Evolutionary conservation across 2,113 vertebrate species (phyloP).

Genomic region (Pterocles gutturalis): DNA sequence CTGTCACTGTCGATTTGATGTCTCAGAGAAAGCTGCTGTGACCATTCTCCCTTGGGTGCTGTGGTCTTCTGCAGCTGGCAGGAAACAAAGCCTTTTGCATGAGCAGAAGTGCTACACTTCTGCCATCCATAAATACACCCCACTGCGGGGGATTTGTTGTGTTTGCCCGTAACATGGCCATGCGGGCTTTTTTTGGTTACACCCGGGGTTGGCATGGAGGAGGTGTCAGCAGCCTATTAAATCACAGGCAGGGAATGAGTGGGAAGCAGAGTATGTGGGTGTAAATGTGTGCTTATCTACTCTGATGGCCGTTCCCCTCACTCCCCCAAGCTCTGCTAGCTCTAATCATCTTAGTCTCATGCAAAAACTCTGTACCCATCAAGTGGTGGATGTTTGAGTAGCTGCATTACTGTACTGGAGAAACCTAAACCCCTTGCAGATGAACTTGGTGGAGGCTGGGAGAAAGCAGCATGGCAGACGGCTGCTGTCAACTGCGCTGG

Average conservation of each 20-base stretch:
- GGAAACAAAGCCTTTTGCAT: neutral
- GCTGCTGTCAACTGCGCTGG: fast-evolving
- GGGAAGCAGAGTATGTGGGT: neutral
- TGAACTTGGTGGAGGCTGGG: neutral
- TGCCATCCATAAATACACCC: neutral
- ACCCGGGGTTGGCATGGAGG: neutral
- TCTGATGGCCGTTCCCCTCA: neutral
- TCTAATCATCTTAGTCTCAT: neutral
- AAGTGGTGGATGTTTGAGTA: neutral
- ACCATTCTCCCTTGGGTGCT: neutral
- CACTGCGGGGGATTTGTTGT: neutral
- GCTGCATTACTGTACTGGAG: neutral
- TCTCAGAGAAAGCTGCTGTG: neutral
- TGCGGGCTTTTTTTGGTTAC: neutral
- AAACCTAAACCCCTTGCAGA: neutral
- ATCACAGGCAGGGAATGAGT: neutral
- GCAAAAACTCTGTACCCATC: neutral
- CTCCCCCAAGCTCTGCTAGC: neutral
- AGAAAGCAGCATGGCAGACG: neutral
- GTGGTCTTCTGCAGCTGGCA: neutral
- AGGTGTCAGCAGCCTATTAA: neutral
- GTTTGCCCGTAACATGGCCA: neutral
- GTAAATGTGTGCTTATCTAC: neutral
- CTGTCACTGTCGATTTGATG: neutral
- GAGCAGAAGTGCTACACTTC: neutral